Evolutionary conservation across 2,113 vertebrate species (phyloP), one percentile per base, ranked within the genome.

Genomic region (Gasterosteus aculeatus): DNA sequence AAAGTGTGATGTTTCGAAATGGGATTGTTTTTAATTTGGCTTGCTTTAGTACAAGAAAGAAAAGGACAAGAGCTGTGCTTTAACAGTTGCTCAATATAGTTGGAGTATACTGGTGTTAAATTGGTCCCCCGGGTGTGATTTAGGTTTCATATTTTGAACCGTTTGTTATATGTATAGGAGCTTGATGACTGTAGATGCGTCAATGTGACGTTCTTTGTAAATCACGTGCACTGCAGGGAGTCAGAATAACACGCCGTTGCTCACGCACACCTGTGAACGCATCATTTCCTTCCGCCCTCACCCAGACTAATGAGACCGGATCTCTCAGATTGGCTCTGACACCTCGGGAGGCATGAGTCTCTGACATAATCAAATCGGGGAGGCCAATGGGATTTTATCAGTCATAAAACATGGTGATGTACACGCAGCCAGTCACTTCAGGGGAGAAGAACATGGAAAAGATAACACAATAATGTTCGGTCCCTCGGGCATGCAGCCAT

Each of bases 141-240:
- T 29, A 22, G 12, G 31, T 57, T 60, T 2, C 80, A 41, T 77
- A 33, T 75, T 75, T 81, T 57, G 5, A 49, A 61, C 3, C 1
- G 7, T 29, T 81, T 46, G 3, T 42, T 41, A 5, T 22, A 7
- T 58, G 56, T 26, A 29, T 69, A 31, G 14, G 19, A n/a, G 60
- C 61, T 41, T 41, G 1, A 80, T 42, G 15, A 35, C 63, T 14
- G 31, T 16, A 19, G n/a, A 60, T 10, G 22, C 42, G 10, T 80
- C 78, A 67, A 16, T 60, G 69, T 72, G 78, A 69, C 7, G 10
- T 54, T 64, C 29, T 78, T 4, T 6, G n/a, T 42, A 41, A 86
- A 54, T 57, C 54, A 57, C 54, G 82, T 77, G 72, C 69, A 26
- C 49, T 9, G 15, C n/a, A 33, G 19, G 44, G 72, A 77, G 16